Conservation (phyloP, 1,140 invertebrate species). For the Lucilia cuprina region DNA sequence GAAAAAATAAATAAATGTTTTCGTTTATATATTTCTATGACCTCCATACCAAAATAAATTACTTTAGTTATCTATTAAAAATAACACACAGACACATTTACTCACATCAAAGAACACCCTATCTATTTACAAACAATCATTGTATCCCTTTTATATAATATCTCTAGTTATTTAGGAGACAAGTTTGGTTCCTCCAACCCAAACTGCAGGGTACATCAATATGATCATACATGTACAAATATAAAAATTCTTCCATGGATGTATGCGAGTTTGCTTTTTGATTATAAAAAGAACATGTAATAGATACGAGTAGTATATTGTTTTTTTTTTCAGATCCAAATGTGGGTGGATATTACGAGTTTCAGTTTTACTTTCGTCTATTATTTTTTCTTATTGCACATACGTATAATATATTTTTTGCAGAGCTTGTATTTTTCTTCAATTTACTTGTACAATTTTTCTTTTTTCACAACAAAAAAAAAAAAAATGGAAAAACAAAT, state of each 20-base stretch:
- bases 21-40: neutral
- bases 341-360: neutral
- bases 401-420: neutral
- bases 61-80: conserved; percentile 15
- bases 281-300: neutral
- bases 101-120: neutral
- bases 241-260: neutral
- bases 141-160: no score
- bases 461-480: neutral
- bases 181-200: no score
- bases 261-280: neutral
- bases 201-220: no score
- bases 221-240: neutral
- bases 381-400: neutral
- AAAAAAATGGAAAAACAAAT: neutral
- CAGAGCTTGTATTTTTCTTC: neutral
- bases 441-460: neutral
- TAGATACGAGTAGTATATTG: neutral
- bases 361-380: neutral
- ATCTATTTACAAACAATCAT: no score
- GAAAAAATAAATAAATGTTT: no score
- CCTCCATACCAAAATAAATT: conserved; percentile 17
- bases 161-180: no score
- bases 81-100: neutral
- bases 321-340: neutral